phyloP scores from a whole-genome alignment of 2,888 invertebrate species.

The Plagiodera versicolora region DNA sequence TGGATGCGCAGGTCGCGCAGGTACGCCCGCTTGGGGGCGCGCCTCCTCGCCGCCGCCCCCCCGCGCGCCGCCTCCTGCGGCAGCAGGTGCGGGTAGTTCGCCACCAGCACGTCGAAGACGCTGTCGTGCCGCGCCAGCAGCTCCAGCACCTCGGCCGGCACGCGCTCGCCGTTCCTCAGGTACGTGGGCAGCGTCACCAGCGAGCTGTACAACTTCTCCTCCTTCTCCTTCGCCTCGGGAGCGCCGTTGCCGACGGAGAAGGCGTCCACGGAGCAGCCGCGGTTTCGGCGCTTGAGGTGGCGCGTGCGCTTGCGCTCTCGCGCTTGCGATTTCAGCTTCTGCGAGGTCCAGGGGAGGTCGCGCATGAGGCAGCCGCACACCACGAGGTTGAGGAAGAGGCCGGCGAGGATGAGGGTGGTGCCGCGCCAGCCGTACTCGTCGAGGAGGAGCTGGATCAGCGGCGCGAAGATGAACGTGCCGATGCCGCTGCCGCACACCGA shows the following conservation, averaged over 20 bases:
- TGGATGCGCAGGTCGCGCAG: constrained; percentile 75
- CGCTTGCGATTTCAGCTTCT: constrained; percentile 64
- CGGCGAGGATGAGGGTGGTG: constrained; percentile 78
- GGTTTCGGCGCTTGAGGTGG: constrained; percentile 59
- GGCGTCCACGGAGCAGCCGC: constrained; percentile 69
- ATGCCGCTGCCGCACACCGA: constrained; percentile 87
- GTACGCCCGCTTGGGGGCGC: constrained; percentile 59
- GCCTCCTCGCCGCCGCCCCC: constrained; percentile 42
- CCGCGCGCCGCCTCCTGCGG: constrained; percentile 65
- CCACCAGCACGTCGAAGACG: constrained; percentile 71
- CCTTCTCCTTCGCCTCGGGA: too few relatives aligned
- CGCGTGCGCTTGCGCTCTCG: constrained; percentile 65
- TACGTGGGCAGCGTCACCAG: constrained; percentile 84
- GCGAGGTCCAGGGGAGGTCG: constrained; percentile 70
- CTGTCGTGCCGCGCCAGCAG: constrained; percentile 69
- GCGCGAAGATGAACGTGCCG: constrained; percentile 85
- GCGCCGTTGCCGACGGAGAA: constrained; percentile 71
- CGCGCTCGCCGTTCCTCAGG: constrained; percentile 74
- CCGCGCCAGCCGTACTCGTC: constrained; percentile 83
- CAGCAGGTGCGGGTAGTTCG: constrained; percentile 75
- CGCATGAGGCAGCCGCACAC: constrained; percentile 82
- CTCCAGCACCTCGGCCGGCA: constrained; percentile 76
- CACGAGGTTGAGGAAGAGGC: constrained; percentile 77
- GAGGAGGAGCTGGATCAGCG: constrained; percentile 72
- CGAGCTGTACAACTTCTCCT: constrained; percentile 71